Conservation (phyloP, 2,797 vertebrate genomes). For the Graptemys geographica region DNA sequence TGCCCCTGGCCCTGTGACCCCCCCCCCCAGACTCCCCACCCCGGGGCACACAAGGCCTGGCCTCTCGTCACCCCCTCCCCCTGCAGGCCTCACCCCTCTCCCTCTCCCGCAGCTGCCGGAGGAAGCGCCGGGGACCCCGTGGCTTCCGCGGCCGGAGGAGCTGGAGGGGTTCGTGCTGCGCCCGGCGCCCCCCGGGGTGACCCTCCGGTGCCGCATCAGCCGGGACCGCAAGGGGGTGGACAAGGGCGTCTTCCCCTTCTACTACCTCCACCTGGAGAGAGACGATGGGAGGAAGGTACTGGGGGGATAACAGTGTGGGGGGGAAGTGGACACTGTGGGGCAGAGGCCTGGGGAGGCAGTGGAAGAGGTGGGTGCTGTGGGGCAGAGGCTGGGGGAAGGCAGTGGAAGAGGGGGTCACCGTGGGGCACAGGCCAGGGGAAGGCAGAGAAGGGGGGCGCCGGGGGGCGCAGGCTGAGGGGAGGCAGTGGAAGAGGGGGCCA, state of each 20-base stretch:
- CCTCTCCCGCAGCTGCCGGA: background rate
- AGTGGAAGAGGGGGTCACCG: too few species aligned
- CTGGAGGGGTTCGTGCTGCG: conserved; percentile 85
- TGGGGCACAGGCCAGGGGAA: background rate
- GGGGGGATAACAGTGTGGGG: background rate
- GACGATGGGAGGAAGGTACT: conserved; percentile 86
- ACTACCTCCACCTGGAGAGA: conserved; percentile 91
- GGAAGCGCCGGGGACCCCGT: background rate
- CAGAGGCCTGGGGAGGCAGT: too few species aligned
- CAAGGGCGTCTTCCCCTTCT: conserved; percentile 90
- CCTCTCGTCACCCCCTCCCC: background rate
- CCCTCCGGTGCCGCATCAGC: conserved; percentile 88
- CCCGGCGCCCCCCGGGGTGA: conserved; percentile 81
- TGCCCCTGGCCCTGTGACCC: background rate
- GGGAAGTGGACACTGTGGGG: too few species aligned
- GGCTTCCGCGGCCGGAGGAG: conserved; percentile 81
- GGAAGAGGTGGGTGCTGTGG: too few species aligned
- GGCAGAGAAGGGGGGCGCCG: too few species aligned
- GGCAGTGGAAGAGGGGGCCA: too few species aligned
- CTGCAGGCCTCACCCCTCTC: too few species aligned
- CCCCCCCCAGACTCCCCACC: accelerated
- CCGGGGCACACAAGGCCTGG: too few species aligned
- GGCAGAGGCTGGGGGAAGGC: background rate
- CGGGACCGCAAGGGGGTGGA: conserved; percentile 89
- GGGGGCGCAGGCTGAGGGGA: too few species aligned